Conservation (phyloP, 2,888 invertebrate species). For the Enchytraeus crypticus region DNA sequence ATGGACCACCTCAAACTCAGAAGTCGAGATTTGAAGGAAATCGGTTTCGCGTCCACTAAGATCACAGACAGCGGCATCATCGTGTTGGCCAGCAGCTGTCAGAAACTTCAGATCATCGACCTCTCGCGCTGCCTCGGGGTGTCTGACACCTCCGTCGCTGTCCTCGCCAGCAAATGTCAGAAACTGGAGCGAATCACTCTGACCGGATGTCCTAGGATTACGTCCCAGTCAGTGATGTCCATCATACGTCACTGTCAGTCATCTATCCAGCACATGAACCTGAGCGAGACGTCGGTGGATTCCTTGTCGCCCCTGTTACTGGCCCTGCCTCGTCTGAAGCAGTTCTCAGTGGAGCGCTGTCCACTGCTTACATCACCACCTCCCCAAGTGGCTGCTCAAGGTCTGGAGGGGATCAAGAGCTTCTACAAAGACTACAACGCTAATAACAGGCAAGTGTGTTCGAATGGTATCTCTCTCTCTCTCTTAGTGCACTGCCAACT, state of each 20-base stretch:
- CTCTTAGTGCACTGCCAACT: too few species aligned
- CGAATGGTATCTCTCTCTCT: too few species aligned
- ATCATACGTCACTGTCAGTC: too few species aligned
- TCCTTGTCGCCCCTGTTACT: not conserved
- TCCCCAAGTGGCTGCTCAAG: not conserved
- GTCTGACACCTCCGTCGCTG: not conserved
- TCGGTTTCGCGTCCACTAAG: not conserved
- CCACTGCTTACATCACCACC: not conserved
- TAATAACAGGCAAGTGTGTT: not conserved
- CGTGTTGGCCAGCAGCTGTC: not conserved
- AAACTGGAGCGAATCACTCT: constrained; percentile 1
- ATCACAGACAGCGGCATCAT: not conserved
- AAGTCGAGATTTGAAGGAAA: not conserved
- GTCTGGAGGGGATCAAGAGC: not conserved
- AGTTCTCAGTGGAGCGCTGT: constrained; percentile 1
- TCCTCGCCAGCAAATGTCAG: constrained; percentile 1
- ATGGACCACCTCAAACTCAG: not conserved
- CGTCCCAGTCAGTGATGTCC: too few species aligned
- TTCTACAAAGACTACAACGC: constrained; percentile 1
- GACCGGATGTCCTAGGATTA: not conserved
- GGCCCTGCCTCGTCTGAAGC: not conserved
- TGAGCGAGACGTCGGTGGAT: not conserved
- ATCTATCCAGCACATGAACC: not conserved
- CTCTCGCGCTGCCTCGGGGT: not conserved
- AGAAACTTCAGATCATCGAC: not conserved